Conservation (phyloP, 2,888 invertebrate species). For the Agrilus mali region DNA sequence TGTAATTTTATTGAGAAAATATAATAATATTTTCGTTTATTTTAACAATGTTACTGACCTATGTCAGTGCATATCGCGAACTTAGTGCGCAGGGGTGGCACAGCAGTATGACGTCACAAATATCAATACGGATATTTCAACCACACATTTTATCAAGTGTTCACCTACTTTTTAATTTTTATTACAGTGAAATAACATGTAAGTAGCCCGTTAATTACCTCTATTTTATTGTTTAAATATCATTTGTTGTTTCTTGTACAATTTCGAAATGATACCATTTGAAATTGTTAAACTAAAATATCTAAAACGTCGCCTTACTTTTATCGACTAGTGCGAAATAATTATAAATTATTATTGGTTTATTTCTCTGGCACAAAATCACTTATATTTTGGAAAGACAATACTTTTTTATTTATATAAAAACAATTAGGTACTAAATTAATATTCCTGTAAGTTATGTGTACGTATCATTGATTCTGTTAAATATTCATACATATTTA, state of each 20-base stretch:
- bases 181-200: slow-evolving; percentile 21
- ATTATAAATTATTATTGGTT: no score
- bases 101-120: slow-evolving; percentile 32
- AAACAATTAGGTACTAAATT: no score
- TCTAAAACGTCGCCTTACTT: background rate
- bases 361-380: no score
- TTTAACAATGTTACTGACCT: slow-evolving; percentile 18
- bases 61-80: slow-evolving; percentile 19
- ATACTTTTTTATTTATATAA: no score
- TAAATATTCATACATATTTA: no score
- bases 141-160: slow-evolving; percentile 20
- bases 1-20: no score
- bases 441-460: no score
- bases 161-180: slow-evolving; percentile 21
- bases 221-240: background rate
- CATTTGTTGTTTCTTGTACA: background rate
- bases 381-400: no score
- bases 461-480: no score
- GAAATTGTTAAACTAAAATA: background rate
- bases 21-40: no score
- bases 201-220: slow-evolving; percentile 15
- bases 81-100: slow-evolving; percentile 23
- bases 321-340: background rate
- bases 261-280: background rate
- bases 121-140: slow-evolving; percentile 26